phyloP scores from a whole-genome alignment of 2,888 invertebrate species.

The Drosophila mulleri region DNA sequence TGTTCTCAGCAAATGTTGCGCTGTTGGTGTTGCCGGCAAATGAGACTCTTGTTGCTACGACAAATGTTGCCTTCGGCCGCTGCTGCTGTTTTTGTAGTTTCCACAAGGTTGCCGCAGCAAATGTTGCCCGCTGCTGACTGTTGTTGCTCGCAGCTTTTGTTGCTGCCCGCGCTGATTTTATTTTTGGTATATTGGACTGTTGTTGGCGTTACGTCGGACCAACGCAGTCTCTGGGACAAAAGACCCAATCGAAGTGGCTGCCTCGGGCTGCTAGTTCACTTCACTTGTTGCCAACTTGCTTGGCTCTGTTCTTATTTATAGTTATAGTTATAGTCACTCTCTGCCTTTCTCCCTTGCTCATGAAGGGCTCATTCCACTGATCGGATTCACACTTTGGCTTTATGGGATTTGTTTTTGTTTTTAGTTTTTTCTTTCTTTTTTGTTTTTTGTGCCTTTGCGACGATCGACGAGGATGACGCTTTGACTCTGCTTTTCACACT shows the following conservation, averaged over 20 bases:
- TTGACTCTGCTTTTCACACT: conserved; percentile 43
- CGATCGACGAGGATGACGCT: conserved; percentile 19
- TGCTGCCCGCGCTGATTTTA: conserved; percentile 32
- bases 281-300: conserved; percentile 70
- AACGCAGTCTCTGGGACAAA: conserved; percentile 51
- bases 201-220: conserved; percentile 49
- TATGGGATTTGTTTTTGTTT: conserved; percentile 21
- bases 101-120: not conserved
- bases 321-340: conserved; percentile 45
- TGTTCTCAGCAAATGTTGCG: not conserved
- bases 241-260: conserved; percentile 16
- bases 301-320: conserved; percentile 53
- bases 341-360: conserved; percentile 5
- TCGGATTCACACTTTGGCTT: conserved; percentile 68
- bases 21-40: not conserved
- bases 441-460: not conserved
- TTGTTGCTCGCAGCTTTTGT: conserved; percentile 2
- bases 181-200: conserved; percentile 50
- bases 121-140: not conserved
- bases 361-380: conserved; percentile 72
- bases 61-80: not conserved
- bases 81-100: not conserved
- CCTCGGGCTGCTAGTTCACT: conserved; percentile 31
- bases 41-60: too few species aligned
- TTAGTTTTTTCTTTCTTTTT: not conserved